phyloP scores from a whole-genome alignment of 2,797 vertebrate genomes.

The Myotis findleyi region DNA sequence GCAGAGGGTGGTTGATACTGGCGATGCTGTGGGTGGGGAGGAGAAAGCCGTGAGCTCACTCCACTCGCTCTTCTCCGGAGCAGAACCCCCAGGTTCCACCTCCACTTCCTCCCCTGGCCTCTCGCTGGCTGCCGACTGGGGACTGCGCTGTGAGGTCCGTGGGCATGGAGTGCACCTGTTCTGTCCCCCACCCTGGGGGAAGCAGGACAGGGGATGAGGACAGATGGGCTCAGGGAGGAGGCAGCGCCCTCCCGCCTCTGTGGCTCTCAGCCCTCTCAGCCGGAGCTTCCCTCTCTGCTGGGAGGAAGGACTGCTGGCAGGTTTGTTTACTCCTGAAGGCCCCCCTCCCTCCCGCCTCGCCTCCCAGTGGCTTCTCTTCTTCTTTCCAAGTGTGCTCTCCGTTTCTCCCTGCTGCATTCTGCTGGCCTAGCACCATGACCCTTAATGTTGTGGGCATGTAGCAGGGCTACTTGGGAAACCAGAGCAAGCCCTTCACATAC shows the following conservation, averaged over 20 bases:
- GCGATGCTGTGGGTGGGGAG: neutral
- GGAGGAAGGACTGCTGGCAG: constrained; percentile 47
- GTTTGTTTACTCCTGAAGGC: constrained; percentile 57
- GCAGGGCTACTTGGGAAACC: neutral
- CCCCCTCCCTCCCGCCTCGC: neutral
- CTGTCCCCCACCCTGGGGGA: neutral
- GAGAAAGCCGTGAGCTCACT: constrained; percentile 58
- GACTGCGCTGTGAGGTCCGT: neutral
- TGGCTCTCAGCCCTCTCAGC: constrained; percentile 9
- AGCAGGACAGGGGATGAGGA: constrained; percentile 27
- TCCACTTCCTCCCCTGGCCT: constrained; percentile 33
- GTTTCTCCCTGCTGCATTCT: neutral
- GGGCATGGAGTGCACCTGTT: neutral
- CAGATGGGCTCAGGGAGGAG: constrained; percentile 64
- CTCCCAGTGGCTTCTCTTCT: constrained; percentile 13
- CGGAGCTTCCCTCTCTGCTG: constrained; percentile 53
- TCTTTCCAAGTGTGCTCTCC: constrained; percentile 22
- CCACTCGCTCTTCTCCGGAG: neutral
- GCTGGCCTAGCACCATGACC: neutral
- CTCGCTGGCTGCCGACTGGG: neutral
- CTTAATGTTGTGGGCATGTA: neutral
- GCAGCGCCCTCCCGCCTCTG: neutral
- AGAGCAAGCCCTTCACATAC: neutral
- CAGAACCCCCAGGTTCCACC: constrained; percentile 40
- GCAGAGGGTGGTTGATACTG: neutral